Conservation (phyloP, 1,140 invertebrate species). For the Pseudomyrmex concolor region DNA sequence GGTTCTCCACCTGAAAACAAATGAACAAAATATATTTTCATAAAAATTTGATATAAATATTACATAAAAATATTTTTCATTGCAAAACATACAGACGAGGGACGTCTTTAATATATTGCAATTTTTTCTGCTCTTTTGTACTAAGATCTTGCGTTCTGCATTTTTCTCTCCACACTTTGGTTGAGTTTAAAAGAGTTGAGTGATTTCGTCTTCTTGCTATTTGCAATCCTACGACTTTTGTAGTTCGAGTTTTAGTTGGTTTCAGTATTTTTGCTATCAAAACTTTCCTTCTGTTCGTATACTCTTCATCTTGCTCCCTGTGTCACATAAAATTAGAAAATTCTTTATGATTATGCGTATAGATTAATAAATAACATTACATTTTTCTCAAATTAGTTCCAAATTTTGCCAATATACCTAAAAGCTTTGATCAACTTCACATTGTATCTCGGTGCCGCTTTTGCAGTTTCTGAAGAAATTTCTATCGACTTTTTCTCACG, state of each 20-base stretch:
- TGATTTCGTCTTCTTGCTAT: background rate
- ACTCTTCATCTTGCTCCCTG: conserved; percentile 79
- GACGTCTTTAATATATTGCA: conserved; percentile 81
- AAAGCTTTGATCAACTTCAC: conserved; percentile 71
- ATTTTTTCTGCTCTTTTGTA: conserved; percentile 40
- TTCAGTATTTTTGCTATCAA: conserved; percentile 39
- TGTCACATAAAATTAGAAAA: background rate
- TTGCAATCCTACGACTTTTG: background rate
- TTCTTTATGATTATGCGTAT: background rate
- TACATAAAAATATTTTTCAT: conserved; percentile 35
- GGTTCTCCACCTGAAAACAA: conserved; percentile 73
- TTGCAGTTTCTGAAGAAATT: conserved; percentile 29
- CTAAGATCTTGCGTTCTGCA: conserved; percentile 64
- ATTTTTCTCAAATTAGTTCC: background rate
- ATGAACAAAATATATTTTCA: background rate
- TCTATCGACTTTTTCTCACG: conserved; percentile 73
- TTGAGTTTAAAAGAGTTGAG: conserved; percentile 77
- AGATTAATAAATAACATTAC: background rate
- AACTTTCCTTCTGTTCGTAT: conserved; percentile 72
- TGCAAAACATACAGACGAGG: conserved; percentile 77
- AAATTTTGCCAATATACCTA: conserved; percentile 68
- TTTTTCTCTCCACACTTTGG: conserved; percentile 80
- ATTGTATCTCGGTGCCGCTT: conserved; percentile 38
- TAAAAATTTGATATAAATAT: background rate
- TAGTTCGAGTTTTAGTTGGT: background rate